Conservation (phyloP, 1,140 invertebrate genomes). For the Megalopta genalis region DNA sequence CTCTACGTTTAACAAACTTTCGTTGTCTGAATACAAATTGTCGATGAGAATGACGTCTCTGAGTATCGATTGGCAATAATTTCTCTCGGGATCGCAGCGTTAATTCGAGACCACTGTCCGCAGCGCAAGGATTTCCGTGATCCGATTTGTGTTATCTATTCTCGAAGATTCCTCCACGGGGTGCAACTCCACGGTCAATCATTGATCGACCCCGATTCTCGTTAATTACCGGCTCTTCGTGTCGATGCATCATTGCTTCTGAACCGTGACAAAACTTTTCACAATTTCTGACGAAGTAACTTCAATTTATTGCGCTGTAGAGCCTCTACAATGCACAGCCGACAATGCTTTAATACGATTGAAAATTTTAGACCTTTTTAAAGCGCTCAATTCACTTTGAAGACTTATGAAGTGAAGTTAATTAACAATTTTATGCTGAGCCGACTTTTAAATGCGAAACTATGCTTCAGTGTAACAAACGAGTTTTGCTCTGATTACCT, state of each 20-base stretch:
- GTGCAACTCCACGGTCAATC: constrained; percentile 15
- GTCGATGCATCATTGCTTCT: not conserved
- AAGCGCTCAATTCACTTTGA: too few species aligned
- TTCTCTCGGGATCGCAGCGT: constrained; percentile 32
- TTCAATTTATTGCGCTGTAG: too few species aligned
- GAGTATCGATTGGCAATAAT: constrained; percentile 51
- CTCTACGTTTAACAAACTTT: too few species aligned
- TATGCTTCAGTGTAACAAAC: too few species aligned
- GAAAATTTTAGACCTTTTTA: too few species aligned
- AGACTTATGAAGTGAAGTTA: too few species aligned
- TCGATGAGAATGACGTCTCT: not conserved
- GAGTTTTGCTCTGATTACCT: too few species aligned
- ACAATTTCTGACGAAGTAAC: not conserved
- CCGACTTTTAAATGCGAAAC: too few species aligned
- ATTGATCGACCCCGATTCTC: constrained; percentile 41
- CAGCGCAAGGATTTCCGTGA: constrained; percentile 54
- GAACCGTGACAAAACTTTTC: not conserved
- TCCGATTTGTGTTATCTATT: constrained; percentile 58
- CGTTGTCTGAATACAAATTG: too few species aligned
- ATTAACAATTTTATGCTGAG: not conserved
- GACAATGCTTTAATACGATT: too few species aligned
- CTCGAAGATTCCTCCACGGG: constrained; percentile 22
- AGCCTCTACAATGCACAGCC: too few species aligned
- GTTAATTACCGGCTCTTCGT: constrained; percentile 25
- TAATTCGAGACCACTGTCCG: constrained; percentile 39